Conservation (phyloP, 2,113 vertebrate species). For the Coturnix japonica region DNA sequence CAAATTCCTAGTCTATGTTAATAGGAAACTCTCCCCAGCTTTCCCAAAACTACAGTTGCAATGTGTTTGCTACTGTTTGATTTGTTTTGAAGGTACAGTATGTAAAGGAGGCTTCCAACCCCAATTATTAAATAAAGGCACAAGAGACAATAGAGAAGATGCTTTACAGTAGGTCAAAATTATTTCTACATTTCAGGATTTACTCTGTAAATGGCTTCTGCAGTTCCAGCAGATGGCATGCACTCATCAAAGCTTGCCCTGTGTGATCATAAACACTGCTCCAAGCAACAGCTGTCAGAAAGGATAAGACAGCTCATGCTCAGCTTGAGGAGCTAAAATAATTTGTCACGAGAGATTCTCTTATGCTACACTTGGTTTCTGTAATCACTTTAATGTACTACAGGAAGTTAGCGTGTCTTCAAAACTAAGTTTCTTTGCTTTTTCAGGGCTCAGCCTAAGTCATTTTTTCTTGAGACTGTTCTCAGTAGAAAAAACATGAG, state of each 20-base stretch:
- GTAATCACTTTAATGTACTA: not conserved
- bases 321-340: slow-evolving; percentile 38
- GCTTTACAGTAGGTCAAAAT: not conserved
- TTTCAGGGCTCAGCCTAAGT: not conserved
- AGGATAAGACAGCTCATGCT: slow-evolving; percentile 6
- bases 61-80: not conserved
- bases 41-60: not conserved
- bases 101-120: not conserved
- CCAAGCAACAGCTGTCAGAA: slow-evolving; percentile 48
- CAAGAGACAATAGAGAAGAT: not conserved
- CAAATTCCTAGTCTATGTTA: not conserved
- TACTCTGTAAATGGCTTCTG: not conserved
- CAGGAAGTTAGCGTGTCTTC: not conserved
- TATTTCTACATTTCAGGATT: slow-evolving; percentile 20
- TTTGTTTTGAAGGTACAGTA: not conserved
- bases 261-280: not conserved
- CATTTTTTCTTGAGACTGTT: not conserved
- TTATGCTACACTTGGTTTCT: not conserved
- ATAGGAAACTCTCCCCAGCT: not conserved
- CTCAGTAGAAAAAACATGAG: not conserved
- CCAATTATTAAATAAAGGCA: not conserved
- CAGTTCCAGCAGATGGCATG: slow-evolving; percentile 66
- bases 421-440: not conserved
- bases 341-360: slow-evolving; percentile 8
- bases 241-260: slow-evolving; percentile 31